Base-by-base conservation (phyloP, 2,797 vertebrate species). In the Taenioides sp. region DNA sequence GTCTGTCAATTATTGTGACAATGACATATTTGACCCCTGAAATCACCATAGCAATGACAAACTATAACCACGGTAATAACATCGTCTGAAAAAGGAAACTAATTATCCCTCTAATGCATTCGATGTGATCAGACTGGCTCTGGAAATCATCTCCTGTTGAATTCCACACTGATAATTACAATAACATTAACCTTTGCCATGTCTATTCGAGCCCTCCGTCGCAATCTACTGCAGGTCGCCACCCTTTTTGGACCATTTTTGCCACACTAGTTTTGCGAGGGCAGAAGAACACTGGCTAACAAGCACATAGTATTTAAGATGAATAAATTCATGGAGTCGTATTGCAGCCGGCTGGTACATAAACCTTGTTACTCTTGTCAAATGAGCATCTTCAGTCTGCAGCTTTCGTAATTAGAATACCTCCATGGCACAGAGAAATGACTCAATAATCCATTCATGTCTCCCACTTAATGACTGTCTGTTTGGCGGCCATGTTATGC, bases 161-260 rank as follows among this genome's bases (percentile, higher is more conserved):
- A 83, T 77, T 75, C 79, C 69, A 86, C 86, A 86, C 88, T 90
- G 81, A 89, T 92, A 92, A 94, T 93, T 93, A 91, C 89, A 92
- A 91, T 87, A 89, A 87, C 85, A 93, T 94, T 94, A 94, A 94
- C 93, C 92, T 94, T 88, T 93, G 88, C 86, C 91, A 88, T 84
- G 79, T 86, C 90, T 87, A 89, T 91, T 93, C 83, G 89, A 81
- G 82, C 73, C 77, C 84, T 86, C 14, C 80, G 71, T 80, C 77
- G 81, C 67, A 81, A 88, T 86, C 89, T 85, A 83, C 86, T 80
- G 80, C 72, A 86, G 86, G 85, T 85, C 84, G 65, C 12, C 73
- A 78, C 78, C 84, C 83, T 83, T 70, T 73, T 47, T 14, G 50
- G 64, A 89, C 79, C 65, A 79, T 83, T 84, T 84, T 70, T 75